Percentiles rank a stretch among this genome's conserved stretches.
Conservation (phyloP, 2,888 invertebrate genomes). For the Oxycera nigricornis region DNA sequence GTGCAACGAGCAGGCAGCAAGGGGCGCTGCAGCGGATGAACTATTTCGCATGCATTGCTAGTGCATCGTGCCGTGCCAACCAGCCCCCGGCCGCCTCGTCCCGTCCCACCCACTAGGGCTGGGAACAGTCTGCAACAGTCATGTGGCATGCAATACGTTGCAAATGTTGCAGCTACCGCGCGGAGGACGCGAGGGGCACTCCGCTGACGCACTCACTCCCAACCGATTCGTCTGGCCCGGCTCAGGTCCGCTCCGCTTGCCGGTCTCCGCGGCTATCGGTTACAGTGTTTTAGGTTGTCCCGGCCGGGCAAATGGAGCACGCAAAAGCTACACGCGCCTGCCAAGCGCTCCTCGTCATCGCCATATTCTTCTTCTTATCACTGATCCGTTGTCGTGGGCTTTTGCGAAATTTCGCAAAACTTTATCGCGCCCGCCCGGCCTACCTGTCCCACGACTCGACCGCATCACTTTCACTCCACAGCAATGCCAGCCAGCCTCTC, state of each 20-base stretch:
- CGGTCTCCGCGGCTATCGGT: not conserved
- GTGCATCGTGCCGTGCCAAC: not conserved
- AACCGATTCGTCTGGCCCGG: not conserved
- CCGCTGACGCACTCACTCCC: not conserved
- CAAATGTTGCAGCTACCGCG: not conserved
- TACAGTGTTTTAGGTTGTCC: slow-evolving; percentile 20
- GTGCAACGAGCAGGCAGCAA: not conserved
- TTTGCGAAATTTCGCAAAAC: slow-evolving; percentile 3
- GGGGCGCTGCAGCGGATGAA: not conserved
- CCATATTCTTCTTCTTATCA: not conserved
- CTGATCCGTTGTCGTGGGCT: not conserved
- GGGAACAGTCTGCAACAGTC: not conserved
- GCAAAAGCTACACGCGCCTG: not conserved
- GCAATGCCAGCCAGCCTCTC: too few species aligned
- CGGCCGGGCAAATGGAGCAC: not conserved
- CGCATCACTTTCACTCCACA: slow-evolving; percentile 28
- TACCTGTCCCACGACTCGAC: not conserved
- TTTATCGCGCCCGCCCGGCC: not conserved
- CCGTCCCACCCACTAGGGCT: not conserved
- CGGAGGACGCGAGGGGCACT: not conserved
- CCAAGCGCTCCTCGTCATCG: not conserved
- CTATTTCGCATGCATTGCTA: not conserved
- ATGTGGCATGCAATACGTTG: not conserved
- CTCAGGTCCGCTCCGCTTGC: not conserved
- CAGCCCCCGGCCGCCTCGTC: too few species aligned